Evolutionary conservation across 1,140 invertebrate species (phyloP), one percentile per base, ranked within the genome.

Genomic region (Pteromalus puparum): DNA sequence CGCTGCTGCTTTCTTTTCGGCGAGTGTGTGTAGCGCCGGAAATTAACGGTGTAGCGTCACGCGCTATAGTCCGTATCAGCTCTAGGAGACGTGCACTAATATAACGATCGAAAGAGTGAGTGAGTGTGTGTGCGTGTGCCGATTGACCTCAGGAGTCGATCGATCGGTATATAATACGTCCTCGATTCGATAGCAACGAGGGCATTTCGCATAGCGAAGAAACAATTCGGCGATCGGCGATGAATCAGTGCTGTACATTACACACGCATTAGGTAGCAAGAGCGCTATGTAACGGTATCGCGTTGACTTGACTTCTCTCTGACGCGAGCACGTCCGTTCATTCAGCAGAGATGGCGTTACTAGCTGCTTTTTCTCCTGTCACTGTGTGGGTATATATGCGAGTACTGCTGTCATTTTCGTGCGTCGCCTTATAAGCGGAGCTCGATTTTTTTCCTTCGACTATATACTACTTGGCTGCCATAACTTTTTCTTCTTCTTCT

Each of bases 281-380:
- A 15, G 10, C 7, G 28, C 15, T 83, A 42, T 42, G 26, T 70
- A 82, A 82, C 81, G 81, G 81, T 75, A 82, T 68, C 73, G 18
- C 73, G 12, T 70, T 53, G 46, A 76, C 73, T 70, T 53, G 46
- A 76, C 73, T 82, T 79, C 30, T 34, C 30, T 34, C 38, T 42
- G 82, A 78, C 83, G 30, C 72, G 53, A 42, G 65, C 67, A 70
- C 61, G 81, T 84, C 83, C 83, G 83, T 84, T 84, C 83, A 84
- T 80, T 67, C 68, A 38, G 68, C 34, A 79, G 68, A 84, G 83
- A 84, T 84, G 83, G 83, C 83, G 83, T 67, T 80, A 53, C 83
- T 42, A 18, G 7, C 1, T 13, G 9, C 61, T 21, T 26, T 42
- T 77, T 46, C 70, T 18, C 30, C 5, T 34, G 3, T 34, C n/a